Evolutionary conservation across 23 tunicate species (phyloP), one percentile per base, ranked within the genome.

Genomic region (Halocynthia roretzi): DNA sequence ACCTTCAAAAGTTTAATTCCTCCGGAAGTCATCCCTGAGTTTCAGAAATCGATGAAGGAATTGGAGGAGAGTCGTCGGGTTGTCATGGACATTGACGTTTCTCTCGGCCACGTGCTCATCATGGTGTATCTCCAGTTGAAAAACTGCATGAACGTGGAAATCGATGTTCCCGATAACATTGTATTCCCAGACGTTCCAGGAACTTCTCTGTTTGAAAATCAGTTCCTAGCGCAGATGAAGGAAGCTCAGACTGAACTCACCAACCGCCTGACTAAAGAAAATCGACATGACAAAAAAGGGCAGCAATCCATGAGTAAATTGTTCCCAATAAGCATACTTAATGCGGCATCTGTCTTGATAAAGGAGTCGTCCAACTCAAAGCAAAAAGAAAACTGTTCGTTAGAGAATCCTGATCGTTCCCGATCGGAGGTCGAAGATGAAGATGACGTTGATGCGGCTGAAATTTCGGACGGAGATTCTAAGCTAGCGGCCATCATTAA

Each of bases 101-200:
- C 31, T 21, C 49, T 55, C 6, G 67, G 72, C 6, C 53, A 54
- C 6, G 75, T 80, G 14, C 56, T 80, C n/a, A 54, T 80, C 17
- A 80, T 57, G 56, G 57, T 65, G 31, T 74, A 53, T 54, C 56
- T 74, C 0, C 19, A 15, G 64, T 10, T 64, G 14, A 74, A 74
- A 54, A 53, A 53, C 8, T 44, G 14, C 17, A 8, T 74, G 2
- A 22, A 53, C 17, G 56, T 74, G 50, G 14, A 53, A 10, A 56
- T 74, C n/a, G 6, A 74, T 18, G 56, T 74, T 52, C 78, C 78
- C 56, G 78, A 74, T 10, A 44, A 74, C 20, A 54, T 74, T 8
- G 56, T 74, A 22, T 8, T 74, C 19, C 78, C 78, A 15, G 78
- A 74, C 19, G 62, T 44, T 52, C 56, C 64, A 15, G 56, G 52